A percentile compares a stretch with the other conserved stretches of the same genome.
Conservation (phyloP, 2,797 vertebrate genomes). For the Hippoglossus hippoglossus region DNA sequence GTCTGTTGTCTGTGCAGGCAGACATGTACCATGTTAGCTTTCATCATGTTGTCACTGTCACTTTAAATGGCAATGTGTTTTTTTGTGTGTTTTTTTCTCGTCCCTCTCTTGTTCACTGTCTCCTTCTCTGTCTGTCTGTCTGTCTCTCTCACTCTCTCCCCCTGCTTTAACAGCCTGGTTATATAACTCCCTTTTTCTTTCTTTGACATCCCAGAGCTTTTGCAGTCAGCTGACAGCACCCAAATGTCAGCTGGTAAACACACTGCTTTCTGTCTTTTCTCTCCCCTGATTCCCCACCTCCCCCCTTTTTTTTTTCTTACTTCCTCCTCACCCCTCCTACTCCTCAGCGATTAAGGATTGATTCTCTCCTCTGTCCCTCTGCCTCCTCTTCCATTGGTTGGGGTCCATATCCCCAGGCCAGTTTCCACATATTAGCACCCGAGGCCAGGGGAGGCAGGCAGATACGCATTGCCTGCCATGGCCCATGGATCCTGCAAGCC, state of each 20-base stretch:
- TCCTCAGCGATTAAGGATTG: conserved; percentile 84
- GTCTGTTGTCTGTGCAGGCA: conserved; percentile 36
- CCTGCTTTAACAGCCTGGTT: conserved; percentile 77
- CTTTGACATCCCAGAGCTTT: conserved; percentile 77
- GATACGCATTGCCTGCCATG: conserved; percentile 85
- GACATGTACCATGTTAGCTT: conserved; percentile 49
- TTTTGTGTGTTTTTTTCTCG: conserved; percentile 23
- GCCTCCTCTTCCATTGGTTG: conserved; percentile 81
- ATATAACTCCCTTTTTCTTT: conserved; percentile 81
- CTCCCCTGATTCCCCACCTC: conserved; percentile 34
- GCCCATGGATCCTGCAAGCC: conserved; percentile 82
- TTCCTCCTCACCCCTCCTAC: conserved; percentile 62
- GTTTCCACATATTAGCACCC: conserved; percentile 88
- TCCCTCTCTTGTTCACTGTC: conserved; percentile 59
- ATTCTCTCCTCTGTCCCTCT: conserved; percentile 82
- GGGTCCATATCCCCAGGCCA: conserved; percentile 82
- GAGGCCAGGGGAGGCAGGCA: conserved; percentile 85
- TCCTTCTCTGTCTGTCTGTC: conserved; percentile 53
- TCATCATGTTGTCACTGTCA: conserved; percentile 70
- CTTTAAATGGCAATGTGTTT: conserved; percentile 66
- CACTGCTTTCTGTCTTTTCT: conserved; percentile 71
- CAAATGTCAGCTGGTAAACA: conserved; percentile 82
- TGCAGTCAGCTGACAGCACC: conserved; percentile 81
- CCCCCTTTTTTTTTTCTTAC: conserved; percentile 10
- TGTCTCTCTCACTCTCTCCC: conserved; percentile 52